Conservation (phyloP, 2,888 invertebrate genomes). For the Eremobia ochroleuca region DNA sequence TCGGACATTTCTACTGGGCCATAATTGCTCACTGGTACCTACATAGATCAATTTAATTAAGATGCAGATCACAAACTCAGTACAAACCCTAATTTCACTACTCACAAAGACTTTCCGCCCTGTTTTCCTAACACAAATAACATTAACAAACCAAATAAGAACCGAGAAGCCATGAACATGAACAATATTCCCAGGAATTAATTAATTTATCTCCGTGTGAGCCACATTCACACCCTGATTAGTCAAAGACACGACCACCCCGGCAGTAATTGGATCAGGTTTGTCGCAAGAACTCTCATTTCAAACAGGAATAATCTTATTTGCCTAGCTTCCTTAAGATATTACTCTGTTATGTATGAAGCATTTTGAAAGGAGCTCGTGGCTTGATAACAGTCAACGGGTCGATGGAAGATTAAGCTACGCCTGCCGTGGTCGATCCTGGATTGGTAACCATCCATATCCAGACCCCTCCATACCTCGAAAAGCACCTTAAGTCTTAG, state of each 20-base stretch:
- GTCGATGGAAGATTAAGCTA: too few species aligned
- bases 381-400: too few species aligned
- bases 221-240: constrained; percentile 39
- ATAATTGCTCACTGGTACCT: too few species aligned
- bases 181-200: constrained; percentile 48
- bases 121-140: constrained; percentile 16
- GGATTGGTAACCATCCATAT: too few species aligned
- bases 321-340: too few species aligned
- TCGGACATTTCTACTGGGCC: too few species aligned
- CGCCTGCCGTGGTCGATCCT: too few species aligned
- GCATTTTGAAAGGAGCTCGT: too few species aligned
- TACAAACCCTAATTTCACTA: neutral
- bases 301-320: neutral
- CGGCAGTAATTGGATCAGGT: neutral
- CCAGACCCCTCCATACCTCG: too few species aligned
- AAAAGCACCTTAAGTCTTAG: too few species aligned
- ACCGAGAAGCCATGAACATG: constrained; percentile 25
- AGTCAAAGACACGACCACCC: constrained; percentile 16
- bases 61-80: neutral
- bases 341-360: too few species aligned
- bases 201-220: constrained; percentile 51
- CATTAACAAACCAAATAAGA: constrained; percentile 40
- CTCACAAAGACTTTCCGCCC: neutral
- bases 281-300: constrained; percentile 5
- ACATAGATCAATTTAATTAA: neutral